phyloP scores from a whole-genome alignment of 2,113 vertebrate species.

The Gallinago media region DNA sequence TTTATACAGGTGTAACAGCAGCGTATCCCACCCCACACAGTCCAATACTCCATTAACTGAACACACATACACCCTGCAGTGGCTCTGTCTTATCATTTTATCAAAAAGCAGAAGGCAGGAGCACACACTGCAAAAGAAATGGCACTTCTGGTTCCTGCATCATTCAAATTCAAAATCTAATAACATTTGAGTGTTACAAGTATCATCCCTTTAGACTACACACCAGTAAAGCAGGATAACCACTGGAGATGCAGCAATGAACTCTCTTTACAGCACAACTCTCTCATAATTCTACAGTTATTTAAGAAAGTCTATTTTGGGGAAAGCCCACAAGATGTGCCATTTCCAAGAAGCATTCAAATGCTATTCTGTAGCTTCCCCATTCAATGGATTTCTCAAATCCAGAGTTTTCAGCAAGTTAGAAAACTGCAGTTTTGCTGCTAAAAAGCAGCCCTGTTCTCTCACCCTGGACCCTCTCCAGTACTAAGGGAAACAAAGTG shows the following conservation, averaged over 20 bases:
- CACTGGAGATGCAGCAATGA: not conserved
- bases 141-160: not conserved
- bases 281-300: not conserved
- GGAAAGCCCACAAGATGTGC: not conserved
- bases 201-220: not conserved
- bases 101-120: not conserved
- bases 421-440: not conserved
- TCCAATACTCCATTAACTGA: not conserved
- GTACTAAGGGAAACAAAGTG: not conserved
- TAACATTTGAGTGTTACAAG: rapidly evolving
- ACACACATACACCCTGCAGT: not conserved
- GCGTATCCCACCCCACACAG: not conserved
- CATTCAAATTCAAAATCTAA: not conserved
- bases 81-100: not conserved
- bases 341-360: not conserved
- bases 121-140: not conserved
- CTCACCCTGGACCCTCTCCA: not conserved
- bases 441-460: not conserved
- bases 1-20: constrained; percentile 3
- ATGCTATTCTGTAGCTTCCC: not conserved
- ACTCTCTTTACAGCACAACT: not conserved
- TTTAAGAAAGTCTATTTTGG: not conserved
- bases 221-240: not conserved
- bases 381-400: not conserved
- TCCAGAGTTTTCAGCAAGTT: not conserved